These are phyloP conservation scores for Bellardia pandia DNA, from an alignment of 2,888 invertebrate species.

Conservation along the genomic window DNA sequence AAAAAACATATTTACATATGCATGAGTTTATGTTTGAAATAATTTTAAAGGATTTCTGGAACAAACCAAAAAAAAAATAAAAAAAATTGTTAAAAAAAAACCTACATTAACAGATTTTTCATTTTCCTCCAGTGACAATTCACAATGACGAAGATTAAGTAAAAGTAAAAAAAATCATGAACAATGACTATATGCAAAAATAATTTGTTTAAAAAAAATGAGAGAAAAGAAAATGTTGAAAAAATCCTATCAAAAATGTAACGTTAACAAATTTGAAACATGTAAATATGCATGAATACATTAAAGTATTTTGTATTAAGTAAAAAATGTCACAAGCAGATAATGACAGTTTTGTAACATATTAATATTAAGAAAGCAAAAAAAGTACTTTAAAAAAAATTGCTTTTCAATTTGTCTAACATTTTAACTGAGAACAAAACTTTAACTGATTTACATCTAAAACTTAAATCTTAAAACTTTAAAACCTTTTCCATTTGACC, in stretches of 20 bases:
- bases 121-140: neutral
- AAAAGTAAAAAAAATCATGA: neutral
- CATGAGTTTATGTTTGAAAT: constrained; percentile 28
- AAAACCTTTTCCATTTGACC: neutral
- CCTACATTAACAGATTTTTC: neutral
- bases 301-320: constrained; percentile 3
- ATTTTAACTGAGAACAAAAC: too few relatives aligned
- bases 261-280: neutral
- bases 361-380: too few relatives aligned
- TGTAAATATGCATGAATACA: neutral
- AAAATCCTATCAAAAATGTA: neutral
- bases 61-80: neutral
- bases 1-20: constrained; percentile 39
- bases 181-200: constrained; percentile 3
- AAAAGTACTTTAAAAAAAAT: too few relatives aligned
- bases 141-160: constrained; percentile 1
- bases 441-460: too few relatives aligned
- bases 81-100: constrained; percentile 7
- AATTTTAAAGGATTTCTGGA: constrained; percentile 21
- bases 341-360: neutral
- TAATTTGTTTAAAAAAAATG: constrained; percentile 20
- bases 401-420: too few relatives aligned
- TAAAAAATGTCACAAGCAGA: neutral
- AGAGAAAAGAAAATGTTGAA: neutral
- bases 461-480: neutral